Percentiles rank a stretch among this genome's conserved stretches.
phyloP scores from a whole-genome alignment of 1,140 invertebrate species.

The Lepidurus apus region DNA sequence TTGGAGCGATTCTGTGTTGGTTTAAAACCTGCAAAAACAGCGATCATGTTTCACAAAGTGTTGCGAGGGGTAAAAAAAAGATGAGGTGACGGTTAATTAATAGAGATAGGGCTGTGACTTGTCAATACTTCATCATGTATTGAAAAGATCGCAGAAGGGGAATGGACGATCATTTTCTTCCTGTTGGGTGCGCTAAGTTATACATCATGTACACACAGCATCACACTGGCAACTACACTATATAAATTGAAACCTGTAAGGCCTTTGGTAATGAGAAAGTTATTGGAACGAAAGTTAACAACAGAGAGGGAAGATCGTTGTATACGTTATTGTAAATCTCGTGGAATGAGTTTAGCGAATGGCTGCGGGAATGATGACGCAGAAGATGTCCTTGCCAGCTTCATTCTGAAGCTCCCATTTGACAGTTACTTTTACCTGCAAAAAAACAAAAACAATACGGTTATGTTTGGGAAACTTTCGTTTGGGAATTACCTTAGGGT shows the following conservation, averaged over 20 bases:
- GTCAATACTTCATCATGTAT: conserved; percentile 9
- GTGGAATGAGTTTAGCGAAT: conserved; percentile 28
- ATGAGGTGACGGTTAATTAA: neutral
- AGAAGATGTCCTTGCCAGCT: conserved; percentile 56
- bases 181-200: neutral
- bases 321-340: neutral
- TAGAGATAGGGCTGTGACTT: neutral
- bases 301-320: neutral
- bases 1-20: neutral
- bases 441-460: conserved; percentile 36
- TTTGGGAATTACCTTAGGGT: conserved; percentile 53
- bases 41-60: neutral
- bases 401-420: conserved; percentile 65
- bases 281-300: neutral
- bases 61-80: neutral
- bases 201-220: conserved; percentile 12
- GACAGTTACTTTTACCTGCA: conserved; percentile 56
- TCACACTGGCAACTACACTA: conserved; percentile 14
- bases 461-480: neutral
- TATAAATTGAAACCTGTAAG: neutral
- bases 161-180: neutral
- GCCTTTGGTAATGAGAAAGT: neutral
- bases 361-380: conserved; percentile 56
- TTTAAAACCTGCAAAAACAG: neutral
- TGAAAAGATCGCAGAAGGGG: neutral